A percentile compares a stretch with the other conserved stretches of the same genome.
phyloP scores from a whole-genome alignment of 2,888 invertebrate species.

The Pristionchus exspectatus region DNA sequence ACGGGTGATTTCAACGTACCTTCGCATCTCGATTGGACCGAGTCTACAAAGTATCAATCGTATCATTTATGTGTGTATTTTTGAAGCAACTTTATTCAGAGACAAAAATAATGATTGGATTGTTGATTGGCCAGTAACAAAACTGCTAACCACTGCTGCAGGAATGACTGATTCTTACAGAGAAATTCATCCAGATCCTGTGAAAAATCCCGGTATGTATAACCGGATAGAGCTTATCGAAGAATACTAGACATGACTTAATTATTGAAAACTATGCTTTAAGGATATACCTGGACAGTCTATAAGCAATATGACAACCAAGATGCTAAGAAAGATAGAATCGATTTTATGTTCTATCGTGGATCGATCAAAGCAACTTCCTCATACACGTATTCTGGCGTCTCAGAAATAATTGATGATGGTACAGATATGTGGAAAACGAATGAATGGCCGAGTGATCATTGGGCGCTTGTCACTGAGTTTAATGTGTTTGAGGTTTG shows the following conservation, averaged over 20 bases:
- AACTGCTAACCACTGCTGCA: background rate
- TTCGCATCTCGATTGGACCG: conserved; percentile 71
- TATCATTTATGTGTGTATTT: background rate
- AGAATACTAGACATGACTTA: no score
- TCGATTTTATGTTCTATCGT: background rate
- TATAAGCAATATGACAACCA: background rate
- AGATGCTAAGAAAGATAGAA: background rate
- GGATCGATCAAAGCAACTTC: background rate
- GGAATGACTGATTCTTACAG: background rate
- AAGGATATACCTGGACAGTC: background rate
- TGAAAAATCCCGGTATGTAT: background rate
- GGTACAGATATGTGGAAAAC: background rate
- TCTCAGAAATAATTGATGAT: background rate
- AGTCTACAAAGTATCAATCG: conserved; percentile 56
- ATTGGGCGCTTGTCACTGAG: background rate
- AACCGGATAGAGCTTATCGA: no score
- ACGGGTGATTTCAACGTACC: no score
- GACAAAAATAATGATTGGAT: background rate
- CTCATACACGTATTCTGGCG: background rate
- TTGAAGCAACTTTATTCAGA: background rate
- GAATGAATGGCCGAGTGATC: background rate
- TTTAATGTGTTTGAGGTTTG: background rate
- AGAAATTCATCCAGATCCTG: background rate
- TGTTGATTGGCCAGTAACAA: background rate
- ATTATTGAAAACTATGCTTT: no score